Conservation (phyloP, 2,113 vertebrate genomes). For the Tachuris rubrigastra region DNA sequence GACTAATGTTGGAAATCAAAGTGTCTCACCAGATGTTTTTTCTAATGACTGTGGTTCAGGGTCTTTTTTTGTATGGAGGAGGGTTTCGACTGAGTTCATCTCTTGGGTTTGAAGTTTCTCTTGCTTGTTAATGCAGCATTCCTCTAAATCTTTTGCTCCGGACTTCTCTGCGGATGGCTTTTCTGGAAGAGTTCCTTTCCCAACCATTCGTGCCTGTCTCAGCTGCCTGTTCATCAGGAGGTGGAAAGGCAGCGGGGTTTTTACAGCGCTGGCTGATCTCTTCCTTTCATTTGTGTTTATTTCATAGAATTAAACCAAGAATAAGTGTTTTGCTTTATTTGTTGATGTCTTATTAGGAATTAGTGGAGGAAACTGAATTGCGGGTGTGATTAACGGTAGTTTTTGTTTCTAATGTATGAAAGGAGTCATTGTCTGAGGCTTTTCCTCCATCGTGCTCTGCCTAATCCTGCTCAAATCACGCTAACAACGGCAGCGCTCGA, state of each 20-base stretch:
- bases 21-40: constrained; percentile 29
- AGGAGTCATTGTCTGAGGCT: constrained; percentile 57
- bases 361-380: constrained; percentile 50
- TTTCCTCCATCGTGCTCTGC: constrained; percentile 31
- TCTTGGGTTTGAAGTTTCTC: constrained; percentile 28
- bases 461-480: constrained; percentile 47
- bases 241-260: neutral
- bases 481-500: neutral
- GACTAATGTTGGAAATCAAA: constrained; percentile 47
- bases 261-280: neutral
- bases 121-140: neutral
- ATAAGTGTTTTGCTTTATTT: constrained; percentile 59
- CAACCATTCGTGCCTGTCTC: neutral
- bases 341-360: constrained; percentile 58
- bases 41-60: constrained; percentile 17
- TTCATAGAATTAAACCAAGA: constrained; percentile 40
- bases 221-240: neutral
- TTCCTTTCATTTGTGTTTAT: constrained; percentile 42
- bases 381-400: constrained; percentile 37
- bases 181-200: neutral
- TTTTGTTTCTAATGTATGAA: constrained; percentile 58
- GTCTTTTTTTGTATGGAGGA: neutral
- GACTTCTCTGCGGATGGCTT: neutral
- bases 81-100: neutral
- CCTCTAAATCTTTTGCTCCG: neutral